Base-by-base conservation (phyloP, 1,140 invertebrate species). In the Mactra quadrangularis region DNA sequence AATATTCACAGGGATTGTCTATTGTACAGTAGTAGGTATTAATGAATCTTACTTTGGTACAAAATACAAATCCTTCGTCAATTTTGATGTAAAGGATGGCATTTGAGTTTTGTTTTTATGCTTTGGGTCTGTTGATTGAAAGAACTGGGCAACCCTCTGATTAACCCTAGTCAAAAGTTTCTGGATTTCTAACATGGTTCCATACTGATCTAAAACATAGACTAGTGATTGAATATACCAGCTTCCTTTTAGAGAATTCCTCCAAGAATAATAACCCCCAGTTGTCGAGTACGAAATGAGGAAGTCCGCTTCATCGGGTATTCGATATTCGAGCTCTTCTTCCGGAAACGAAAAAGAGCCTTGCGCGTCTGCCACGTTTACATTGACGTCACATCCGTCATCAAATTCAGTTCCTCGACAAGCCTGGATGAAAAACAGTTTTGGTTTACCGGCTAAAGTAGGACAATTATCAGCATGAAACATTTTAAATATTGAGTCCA, bases 371-470 rank as follows among this genome's bases (percentile, higher is more conserved):
- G 47, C 60, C 7, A 60, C 75, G 25, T 64, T 55, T 17, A 66
- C n/a, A 47, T 64, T 55, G 15, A 66, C n/a, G 64, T 68, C 27
- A 47, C n/a, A n/a, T 9, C 78, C 83, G 47, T 25, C 29, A 19
- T 82, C 70, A 29, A 55, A 70, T 0, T 70, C 41, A 52, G 83
- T 74, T 38, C 90, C 90, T 57, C 88, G 87, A 71, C 90, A 91
- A 22, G 89, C 86, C 77, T 90, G 88, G 22, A 91, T 82, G 45
- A 91, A 83, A 76, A 91, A 91, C 27, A 91, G 81, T 68, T 91
- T 91, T 4, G 90, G 90, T 72, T 90, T 91, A 22, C 75, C 83
- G 7, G 57, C 62, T 17, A 91, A 68, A 45, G 52, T 55, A 29
- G 41, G 77, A 86, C 87, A 91, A 31, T 83, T 82, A 13, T 62